A percentile compares a stretch with the other conserved stretches of the same genome.
phyloP scores from a whole-genome alignment of 2,113 vertebrate species.

The Odobenus rosmarus region DNA sequence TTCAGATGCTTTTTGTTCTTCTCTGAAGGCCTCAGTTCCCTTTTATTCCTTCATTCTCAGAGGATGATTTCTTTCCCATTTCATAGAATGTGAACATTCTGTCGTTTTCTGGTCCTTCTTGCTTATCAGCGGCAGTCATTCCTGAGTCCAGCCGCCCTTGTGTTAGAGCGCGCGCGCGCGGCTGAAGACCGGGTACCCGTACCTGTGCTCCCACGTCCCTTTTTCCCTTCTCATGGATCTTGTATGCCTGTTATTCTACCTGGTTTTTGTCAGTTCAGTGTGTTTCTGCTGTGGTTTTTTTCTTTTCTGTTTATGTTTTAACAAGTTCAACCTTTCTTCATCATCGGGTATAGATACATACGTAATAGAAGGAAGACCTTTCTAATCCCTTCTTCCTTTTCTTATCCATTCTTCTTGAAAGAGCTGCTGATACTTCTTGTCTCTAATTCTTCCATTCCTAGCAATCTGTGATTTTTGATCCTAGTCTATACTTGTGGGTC shows the following conservation, averaged over 20 bases:
- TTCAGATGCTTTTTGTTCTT: constrained; percentile 10
- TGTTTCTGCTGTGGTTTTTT: neutral
- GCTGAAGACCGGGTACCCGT: neutral
- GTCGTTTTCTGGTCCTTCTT: neutral
- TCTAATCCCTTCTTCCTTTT: constrained; percentile 3
- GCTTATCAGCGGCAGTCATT: neutral
- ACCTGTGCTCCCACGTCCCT: neutral
- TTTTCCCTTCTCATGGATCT: neutral
- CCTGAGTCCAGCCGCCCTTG: neutral
- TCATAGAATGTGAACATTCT: neutral
- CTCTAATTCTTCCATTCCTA: neutral
- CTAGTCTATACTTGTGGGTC: neutral
- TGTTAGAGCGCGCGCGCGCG: neutral
- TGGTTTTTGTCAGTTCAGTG: constrained; percentile 4
- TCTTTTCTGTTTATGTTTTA: neutral
- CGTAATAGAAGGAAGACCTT: neutral
- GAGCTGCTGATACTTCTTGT: neutral
- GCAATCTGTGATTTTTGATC: neutral
- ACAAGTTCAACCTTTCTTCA: neutral
- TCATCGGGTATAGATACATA: neutral
- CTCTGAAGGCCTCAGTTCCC: neutral
- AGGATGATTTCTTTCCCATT: neutral
- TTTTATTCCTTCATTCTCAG: neutral
- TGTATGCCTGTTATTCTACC: neutral
- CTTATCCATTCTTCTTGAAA: neutral